Evolutionary conservation across 2,888 invertebrate genomes (phyloP).

Genomic region (Megastigmus dorsalis): DNA sequence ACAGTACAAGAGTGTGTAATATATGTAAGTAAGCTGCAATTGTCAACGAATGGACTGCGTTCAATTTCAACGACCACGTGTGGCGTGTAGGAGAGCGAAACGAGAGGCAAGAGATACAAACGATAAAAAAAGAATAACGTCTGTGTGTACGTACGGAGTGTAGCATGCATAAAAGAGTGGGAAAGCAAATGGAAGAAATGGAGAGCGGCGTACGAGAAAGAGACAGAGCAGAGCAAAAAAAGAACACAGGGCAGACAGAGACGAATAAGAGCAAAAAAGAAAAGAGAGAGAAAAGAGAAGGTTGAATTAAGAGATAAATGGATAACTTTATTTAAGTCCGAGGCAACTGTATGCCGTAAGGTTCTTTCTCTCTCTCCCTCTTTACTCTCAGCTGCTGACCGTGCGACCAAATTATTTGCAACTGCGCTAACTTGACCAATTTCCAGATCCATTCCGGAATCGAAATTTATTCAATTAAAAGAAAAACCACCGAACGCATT

Average conservation of each 20-base stretch:
- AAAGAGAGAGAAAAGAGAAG: conserved; percentile 3
- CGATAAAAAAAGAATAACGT: conserved; percentile 17
- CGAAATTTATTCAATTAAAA: no score
- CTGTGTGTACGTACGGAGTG: not conserved
- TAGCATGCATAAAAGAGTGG: conserved; percentile 28
- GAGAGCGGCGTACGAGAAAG: not conserved
- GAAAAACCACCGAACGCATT: no score
- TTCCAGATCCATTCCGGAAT: no score
- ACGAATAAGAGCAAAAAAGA: not conserved
- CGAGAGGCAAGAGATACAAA: not conserved
- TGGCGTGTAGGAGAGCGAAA: not conserved
- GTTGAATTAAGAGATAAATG: conserved; percentile 51
- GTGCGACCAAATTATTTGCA: no score
- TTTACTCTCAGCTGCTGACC: no score
- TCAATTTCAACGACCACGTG: conserved; percentile 11
- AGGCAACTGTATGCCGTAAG: conserved; percentile 11
- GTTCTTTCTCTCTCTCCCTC: no score
- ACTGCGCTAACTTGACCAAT: no score
- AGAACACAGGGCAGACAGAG: not conserved
- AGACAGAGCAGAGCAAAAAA: conserved; percentile 1
- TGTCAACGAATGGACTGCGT: not conserved
- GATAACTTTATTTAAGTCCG: conserved; percentile 47
- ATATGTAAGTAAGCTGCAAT: no score
- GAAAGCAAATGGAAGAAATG: conserved; percentile 32
- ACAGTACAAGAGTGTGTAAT: no score